Evolutionary conservation across 2,113 vertebrate genomes (phyloP), one percentile per base, ranked within the genome.

Genomic region (Dascyllus trimaculatus): DNA sequence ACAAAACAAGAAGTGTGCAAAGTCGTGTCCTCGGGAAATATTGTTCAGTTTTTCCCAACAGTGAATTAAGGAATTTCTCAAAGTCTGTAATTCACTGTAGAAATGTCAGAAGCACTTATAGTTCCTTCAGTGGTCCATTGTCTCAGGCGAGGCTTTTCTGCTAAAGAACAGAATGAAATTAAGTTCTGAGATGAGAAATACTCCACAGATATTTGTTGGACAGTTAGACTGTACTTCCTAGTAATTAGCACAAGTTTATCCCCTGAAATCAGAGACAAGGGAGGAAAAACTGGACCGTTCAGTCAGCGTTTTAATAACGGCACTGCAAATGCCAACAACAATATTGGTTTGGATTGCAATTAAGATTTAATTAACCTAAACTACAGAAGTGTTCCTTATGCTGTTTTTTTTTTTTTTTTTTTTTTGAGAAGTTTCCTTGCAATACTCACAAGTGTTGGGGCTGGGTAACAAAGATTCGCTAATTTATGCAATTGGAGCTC

Each of bases 61-160:
- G 1, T 17, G 0, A 35, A 53, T 70, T 46, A 58, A 60, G 19
- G 9, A 78, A 43, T 64, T 65, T 48, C 11, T 60, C 14, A 3
- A 48, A 58, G 3, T 69, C 11, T 57, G 56, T 64, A 49, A 43
- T 46, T 64, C 6, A 56, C 17, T 56, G 14, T 4, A 75, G 48
- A 62, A 62, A 56, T 35, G 40, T 14, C 7, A 19, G 35, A 77
- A 69, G 7, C 43, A 22, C 11, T 54, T 1, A 40, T 10, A 63
- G 17, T 35, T 1, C 6, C 17, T 53, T 71, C 15, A 32, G 7
- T 22, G 13, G 19, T 53, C 9, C 32, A 40, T 63, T 43, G 13
- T 32, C 22, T 51, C 2, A 29, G 14, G 63, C 48, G 13, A 18
- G 11, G 15, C 45, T 18, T 45, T 29, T 54, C 58, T 18, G 6